Evolutionary conservation across 2,113 vertebrate species (phyloP).

Genomic region (Seriola aureovittata): DNA sequence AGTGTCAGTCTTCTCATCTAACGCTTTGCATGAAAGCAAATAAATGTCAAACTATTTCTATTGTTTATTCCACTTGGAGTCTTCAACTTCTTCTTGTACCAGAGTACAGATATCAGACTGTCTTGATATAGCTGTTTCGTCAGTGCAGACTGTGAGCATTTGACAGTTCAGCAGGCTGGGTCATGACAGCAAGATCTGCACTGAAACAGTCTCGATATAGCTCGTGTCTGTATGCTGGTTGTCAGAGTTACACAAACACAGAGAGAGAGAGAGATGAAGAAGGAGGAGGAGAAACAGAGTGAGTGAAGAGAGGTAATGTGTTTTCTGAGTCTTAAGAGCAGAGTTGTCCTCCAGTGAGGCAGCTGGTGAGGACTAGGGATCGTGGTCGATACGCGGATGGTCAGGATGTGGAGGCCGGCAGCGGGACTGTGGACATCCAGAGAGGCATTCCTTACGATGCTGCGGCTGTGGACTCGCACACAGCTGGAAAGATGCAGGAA

Average conservation of each 20-base stretch:
- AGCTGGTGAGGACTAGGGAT: conserved; percentile 31
- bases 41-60: background rate
- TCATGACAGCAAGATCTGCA: conserved; percentile 1
- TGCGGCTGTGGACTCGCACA: conserved; percentile 24
- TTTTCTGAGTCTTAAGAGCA: conserved; percentile 12
- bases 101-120: background rate
- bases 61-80: background rate
- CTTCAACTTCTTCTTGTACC: background rate
- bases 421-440: conserved; percentile 20
- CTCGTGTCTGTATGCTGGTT: conserved; percentile 2
- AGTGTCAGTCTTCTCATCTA: background rate
- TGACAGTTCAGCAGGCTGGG: conserved; percentile 4
- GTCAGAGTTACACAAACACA: conserved; percentile 15
- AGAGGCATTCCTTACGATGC: conserved; percentile 24
- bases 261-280: background rate
- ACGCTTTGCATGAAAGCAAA: background rate
- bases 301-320: conserved; percentile 18
- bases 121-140: background rate
- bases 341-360: conserved; percentile 4
- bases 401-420: conserved; percentile 46
- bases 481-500: background rate
- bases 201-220: conserved; percentile 24
- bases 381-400: background rate
- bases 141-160: conserved; percentile 7
- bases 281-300: conserved; percentile 3